Evolutionary conservation across 2,888 invertebrate genomes (phyloP).

Genomic region (Eulithis testata): DNA sequence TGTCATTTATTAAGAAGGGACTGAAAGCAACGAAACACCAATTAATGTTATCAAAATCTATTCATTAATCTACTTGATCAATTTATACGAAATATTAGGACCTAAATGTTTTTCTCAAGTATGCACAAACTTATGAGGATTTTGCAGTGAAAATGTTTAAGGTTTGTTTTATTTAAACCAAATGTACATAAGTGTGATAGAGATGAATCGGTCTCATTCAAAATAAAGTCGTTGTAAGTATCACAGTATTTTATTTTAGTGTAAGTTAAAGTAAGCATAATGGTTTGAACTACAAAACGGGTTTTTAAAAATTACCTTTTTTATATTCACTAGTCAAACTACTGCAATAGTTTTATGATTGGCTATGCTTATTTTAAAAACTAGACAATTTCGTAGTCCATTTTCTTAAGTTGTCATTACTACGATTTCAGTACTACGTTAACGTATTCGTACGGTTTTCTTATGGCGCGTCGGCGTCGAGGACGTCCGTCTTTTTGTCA

Average conservation of each 20-base stretch:
- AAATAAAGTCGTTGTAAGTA: constrained; percentile 84
- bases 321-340: no score
- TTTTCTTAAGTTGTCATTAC: no score
- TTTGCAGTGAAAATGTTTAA: constrained; percentile 75
- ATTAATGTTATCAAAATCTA: constrained; percentile 67
- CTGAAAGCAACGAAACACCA: constrained; percentile 68
- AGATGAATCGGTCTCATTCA: constrained; percentile 84
- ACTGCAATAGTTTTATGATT: no score
- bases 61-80: constrained; percentile 65
- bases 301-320: no score
- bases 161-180: constrained; percentile 84
- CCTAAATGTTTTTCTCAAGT: constrained; percentile 77
- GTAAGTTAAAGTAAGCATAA: background rate
- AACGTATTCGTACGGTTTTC: no score
- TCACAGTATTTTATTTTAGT: constrained; percentile 35
- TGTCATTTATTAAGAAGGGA: constrained; percentile 13
- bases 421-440: no score
- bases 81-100: constrained; percentile 73
- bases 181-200: constrained; percentile 85
- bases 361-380: no score
- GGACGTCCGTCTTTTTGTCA: no score
- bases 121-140: constrained; percentile 82
- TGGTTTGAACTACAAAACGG: background rate
- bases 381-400: no score
- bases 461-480: no score